These are phyloP conservation scores for Oryzias curvinotus DNA, from an alignment of 2,113 vertebrate species.

Conservation along the genomic window DNA sequence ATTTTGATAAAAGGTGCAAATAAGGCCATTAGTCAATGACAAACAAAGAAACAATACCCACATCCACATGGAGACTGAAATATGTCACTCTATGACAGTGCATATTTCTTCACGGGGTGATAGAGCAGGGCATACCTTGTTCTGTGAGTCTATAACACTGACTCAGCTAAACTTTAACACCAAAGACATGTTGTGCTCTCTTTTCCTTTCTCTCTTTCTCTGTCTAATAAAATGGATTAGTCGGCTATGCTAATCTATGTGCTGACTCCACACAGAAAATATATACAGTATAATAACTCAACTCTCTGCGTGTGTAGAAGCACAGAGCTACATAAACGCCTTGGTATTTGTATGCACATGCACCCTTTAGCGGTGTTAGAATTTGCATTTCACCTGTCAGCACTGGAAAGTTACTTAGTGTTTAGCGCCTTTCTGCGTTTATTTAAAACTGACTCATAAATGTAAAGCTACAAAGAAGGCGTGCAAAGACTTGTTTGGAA, in stretches of 20 bases:
- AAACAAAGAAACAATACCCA: constrained; percentile 46
- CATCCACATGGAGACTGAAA: constrained; percentile 20
- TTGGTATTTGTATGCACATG: constrained; percentile 25
- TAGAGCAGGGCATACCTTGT: constrained; percentile 34
- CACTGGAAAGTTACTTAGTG: constrained; percentile 30
- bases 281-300: constrained; percentile 31
- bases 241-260: constrained; percentile 54
- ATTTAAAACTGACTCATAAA: constrained; percentile 12
- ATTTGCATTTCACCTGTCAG: constrained; percentile 39
- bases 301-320: constrained; percentile 16
- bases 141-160: constrained; percentile 48
- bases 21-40: constrained; percentile 55
- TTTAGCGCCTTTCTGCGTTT: constrained; percentile 17
- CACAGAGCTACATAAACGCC: constrained; percentile 12
- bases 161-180: constrained; percentile 61
- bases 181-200: constrained; percentile 38
- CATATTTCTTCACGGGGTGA: constrained; percentile 35
- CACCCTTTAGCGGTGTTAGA: constrained; percentile 13
- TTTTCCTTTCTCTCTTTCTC: constrained; percentile 10
- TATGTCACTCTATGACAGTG: constrained; percentile 22
- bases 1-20: constrained; percentile 68
- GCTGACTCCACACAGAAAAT: constrained; percentile 48
- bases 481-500: constrained; percentile 16
- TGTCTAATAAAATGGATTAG: constrained; percentile 59
- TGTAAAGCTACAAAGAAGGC: constrained; percentile 13